phyloP scores from a whole-genome alignment of 2,113 vertebrate genomes.

The Circaetus gallicus region DNA sequence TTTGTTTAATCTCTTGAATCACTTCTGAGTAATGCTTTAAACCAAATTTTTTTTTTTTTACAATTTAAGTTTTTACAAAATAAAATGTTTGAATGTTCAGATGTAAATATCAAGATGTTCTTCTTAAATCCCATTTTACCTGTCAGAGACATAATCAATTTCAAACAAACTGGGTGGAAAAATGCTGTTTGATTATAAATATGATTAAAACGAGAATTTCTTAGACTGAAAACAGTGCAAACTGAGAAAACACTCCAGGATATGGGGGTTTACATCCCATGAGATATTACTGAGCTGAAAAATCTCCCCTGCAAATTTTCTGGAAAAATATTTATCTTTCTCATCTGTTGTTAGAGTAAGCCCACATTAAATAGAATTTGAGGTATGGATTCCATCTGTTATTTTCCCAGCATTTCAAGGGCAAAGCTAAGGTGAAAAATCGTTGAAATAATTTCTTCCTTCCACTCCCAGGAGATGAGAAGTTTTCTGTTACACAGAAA shows the following conservation, averaged over 20 bases:
- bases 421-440: not conserved
- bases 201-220: not conserved
- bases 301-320: not conserved
- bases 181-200: not conserved
- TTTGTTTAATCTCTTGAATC: not conserved
- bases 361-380: not conserved
- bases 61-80: not conserved
- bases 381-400: not conserved
- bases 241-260: not conserved
- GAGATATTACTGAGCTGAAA: not conserved
- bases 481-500: not conserved
- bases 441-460: conserved; percentile 1
- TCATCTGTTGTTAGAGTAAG: not conserved
- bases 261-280: not conserved
- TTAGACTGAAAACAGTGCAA: not conserved
- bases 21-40: not conserved
- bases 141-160: not conserved
- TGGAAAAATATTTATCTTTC: not conserved
- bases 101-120: not conserved
- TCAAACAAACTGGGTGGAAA: not conserved
- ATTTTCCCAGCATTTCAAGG: not conserved
- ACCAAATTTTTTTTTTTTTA: not conserved
- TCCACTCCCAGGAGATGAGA: not conserved
- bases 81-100: not conserved
- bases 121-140: not conserved